Percentiles rank a stretch among this genome's conserved stretches.
Evolutionary conservation across 2,797 vertebrate genomes (phyloP).

Genomic region (Lepus oiostolus): DNA sequence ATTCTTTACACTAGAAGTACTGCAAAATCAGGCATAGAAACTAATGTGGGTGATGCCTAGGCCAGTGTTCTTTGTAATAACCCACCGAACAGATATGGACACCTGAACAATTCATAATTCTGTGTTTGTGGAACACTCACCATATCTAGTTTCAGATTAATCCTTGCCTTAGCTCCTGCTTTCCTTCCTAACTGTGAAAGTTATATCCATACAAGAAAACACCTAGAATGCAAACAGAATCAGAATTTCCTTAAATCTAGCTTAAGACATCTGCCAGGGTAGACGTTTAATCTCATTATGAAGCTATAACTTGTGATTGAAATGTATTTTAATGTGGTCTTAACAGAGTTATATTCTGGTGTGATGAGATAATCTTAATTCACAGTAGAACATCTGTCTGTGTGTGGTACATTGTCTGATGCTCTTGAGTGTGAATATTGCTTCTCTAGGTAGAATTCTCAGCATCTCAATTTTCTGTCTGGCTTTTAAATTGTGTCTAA

Average conservation of each 20-base stretch:
- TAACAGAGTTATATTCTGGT: slow-evolving; percentile 72
- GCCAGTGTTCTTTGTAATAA: neutral
- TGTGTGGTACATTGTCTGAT: slow-evolving; percentile 80
- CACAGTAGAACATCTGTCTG: slow-evolving; percentile 83
- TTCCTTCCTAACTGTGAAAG: slow-evolving; percentile 47
- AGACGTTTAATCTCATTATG: slow-evolving; percentile 69
- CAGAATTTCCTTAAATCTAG: slow-evolving; percentile 60
- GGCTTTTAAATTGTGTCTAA: slow-evolving; percentile 86
- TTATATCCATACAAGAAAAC: slow-evolving; percentile 8
- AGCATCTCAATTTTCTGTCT: slow-evolving; percentile 86
- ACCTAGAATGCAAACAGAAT: neutral
- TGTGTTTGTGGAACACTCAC: neutral
- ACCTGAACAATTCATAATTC: neutral
- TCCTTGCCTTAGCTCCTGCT: neutral
- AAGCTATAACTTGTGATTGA: slow-evolving; percentile 75
- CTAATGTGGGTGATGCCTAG: neutral
- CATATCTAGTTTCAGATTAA: neutral
- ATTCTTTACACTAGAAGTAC: neutral
- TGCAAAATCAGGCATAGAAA: neutral
- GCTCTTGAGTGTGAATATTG: slow-evolving; percentile 82
- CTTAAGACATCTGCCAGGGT: slow-evolving; percentile 17
- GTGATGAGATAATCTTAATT: slow-evolving; percentile 75
- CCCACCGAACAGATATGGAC: neutral
- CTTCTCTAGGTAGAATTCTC: slow-evolving; percentile 87
- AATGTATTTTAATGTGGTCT: slow-evolving; percentile 78